Evolutionary conservation across 2,888 invertebrate species (phyloP).

Genomic region (Acanthopleura granulata): DNA sequence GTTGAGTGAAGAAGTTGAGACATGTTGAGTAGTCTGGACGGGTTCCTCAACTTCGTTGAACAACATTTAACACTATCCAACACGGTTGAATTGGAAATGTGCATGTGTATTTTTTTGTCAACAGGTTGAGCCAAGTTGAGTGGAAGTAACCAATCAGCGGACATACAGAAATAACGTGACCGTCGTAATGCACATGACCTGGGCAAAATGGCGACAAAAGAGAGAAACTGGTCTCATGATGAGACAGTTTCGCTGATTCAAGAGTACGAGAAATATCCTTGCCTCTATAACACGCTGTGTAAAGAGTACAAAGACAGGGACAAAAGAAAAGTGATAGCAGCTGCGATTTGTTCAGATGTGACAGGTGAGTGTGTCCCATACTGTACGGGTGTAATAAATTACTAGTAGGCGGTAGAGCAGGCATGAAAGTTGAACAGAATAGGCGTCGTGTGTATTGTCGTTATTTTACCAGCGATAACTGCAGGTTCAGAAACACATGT

Average conservation of each 20-base stretch:
- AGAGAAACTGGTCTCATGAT: slow-evolving; percentile 14
- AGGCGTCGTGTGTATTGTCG: no score
- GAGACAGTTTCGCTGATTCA: neutral
- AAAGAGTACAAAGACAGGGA: slow-evolving; percentile 6
- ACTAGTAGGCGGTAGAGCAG: no score
- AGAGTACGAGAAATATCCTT: neutral
- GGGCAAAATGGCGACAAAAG: neutral
- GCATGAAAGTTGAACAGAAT: no score
- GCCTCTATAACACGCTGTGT: slow-evolving; percentile 2
- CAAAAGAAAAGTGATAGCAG: neutral
- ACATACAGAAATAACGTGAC: neutral
- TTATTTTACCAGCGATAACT: no score
- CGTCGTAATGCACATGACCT: neutral
- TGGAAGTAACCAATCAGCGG: neutral
- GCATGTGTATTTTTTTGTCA: neutral
- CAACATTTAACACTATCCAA: neutral
- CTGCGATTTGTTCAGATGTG: neutral
- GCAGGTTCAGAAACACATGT: no score
- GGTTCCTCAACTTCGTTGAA: neutral
- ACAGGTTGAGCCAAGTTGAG: neutral
- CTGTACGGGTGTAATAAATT: no score
- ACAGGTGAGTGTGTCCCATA: neutral
- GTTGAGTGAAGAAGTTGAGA: neutral
- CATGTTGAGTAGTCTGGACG: slow-evolving; percentile 1
- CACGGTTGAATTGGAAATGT: neutral